Evolutionary conservation across 2,113 vertebrate genomes (phyloP).

Genomic region (Odontesthes bonariensis): DNA sequence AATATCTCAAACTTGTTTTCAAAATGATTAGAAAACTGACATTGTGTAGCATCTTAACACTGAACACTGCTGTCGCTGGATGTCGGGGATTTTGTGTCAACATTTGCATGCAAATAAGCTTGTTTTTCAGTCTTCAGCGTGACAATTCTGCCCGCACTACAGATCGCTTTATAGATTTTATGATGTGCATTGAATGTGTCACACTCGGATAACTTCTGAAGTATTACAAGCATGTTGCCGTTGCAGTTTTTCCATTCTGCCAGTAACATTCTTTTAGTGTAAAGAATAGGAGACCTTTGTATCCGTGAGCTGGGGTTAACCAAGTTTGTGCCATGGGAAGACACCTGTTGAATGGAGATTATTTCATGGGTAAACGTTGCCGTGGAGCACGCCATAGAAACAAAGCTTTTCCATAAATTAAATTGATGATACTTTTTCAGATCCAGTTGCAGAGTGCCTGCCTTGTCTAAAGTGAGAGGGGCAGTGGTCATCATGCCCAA

Average conservation of each 20-base stretch:
- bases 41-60: too few relatives aligned
- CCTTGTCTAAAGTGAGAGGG: neutral
- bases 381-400: neutral
- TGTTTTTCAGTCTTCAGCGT: neutral
- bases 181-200: neutral
- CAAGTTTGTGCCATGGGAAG: slow-evolving; percentile 12
- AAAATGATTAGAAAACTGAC: too few relatives aligned
- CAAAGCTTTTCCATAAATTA: neutral
- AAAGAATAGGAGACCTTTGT: slow-evolving; percentile 20
- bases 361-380: slow-evolving; percentile 8
- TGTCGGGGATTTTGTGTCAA: too few relatives aligned
- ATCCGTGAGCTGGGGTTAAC: slow-evolving; percentile 15
- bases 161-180: slow-evolving; percentile 1
- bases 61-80: too few relatives aligned
- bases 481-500: neutral
- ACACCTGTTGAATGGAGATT: slow-evolving; percentile 11
- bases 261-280: neutral
- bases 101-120: neutral
- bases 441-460: neutral
- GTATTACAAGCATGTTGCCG: neutral
- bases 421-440: neutral
- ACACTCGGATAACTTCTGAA: slow-evolving; percentile 11
- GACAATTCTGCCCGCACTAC: neutral
- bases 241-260: slow-evolving; percentile 7
- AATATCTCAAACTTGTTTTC: too few relatives aligned